Conservation (phyloP, 2,797 vertebrate genomes). For the Tragelaphus oryx region DNA sequence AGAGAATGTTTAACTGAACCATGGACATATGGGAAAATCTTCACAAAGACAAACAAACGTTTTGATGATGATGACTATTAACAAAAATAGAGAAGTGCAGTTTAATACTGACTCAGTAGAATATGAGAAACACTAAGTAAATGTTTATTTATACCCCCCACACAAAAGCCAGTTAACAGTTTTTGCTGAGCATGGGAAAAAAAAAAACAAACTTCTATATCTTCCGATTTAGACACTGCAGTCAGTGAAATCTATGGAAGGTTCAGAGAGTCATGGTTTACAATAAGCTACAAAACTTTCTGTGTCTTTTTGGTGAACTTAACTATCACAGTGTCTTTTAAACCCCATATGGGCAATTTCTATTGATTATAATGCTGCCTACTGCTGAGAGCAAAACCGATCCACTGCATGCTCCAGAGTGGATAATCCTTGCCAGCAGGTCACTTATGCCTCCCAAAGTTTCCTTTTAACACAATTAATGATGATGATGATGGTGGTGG, state of each 20-base stretch:
- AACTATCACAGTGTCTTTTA: constrained; percentile 67
- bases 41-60: neutral
- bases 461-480: constrained; percentile 57
- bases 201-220: neutral
- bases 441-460: constrained; percentile 26
- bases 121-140: constrained; percentile 22
- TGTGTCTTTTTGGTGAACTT: constrained; percentile 63
- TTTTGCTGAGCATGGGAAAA: constrained; percentile 40
- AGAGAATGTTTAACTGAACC: constrained; percentile 21
- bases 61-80: neutral
- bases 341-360: constrained; percentile 69
- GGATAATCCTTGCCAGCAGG: constrained; percentile 57
- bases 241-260: constrained; percentile 49
- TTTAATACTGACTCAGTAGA: constrained; percentile 46
- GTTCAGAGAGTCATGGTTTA: constrained; percentile 30
- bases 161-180: constrained; percentile 13
- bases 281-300: constrained; percentile 56
- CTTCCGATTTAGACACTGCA: constrained; percentile 47
- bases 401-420: constrained; percentile 9
- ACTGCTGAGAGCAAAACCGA: constrained; percentile 66
- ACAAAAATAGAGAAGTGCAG: constrained; percentile 26
- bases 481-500: neutral
- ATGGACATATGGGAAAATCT: neutral
- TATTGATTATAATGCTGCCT: constrained; percentile 66
- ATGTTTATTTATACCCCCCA: constrained; percentile 15